Conservation (phyloP, 2,797 vertebrate species). For the Anolis apletophallus region DNA sequence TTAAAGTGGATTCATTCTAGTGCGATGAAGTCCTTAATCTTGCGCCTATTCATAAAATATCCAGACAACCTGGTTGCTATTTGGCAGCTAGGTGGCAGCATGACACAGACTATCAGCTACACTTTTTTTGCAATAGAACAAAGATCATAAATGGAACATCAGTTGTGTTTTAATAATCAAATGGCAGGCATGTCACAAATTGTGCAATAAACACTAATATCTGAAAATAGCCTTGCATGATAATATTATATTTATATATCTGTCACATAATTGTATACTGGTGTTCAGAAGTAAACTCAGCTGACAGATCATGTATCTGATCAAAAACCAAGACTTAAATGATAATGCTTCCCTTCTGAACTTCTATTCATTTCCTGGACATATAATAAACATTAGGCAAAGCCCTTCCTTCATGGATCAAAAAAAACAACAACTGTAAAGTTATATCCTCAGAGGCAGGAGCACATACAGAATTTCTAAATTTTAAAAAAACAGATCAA, state of each 20-base stretch:
- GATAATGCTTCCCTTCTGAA: background rate
- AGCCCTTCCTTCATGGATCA: background rate
- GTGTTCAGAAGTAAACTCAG: background rate
- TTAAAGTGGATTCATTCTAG: too few relatives aligned
- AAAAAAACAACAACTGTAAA: background rate
- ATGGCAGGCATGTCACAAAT: background rate
- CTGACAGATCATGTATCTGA: background rate
- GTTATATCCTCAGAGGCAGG: background rate
- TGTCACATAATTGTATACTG: background rate
- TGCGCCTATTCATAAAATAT: background rate
- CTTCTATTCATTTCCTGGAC: background rate
- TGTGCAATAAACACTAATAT: background rate
- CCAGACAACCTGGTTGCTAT: background rate
- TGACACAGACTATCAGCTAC: background rate
- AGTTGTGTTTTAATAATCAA: background rate
- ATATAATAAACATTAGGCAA: background rate
- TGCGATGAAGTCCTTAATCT: too few relatives aligned
- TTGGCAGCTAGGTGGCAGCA: constrained; percentile 30
- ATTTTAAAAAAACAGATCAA: background rate
- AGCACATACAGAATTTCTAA: background rate
- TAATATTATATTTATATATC: background rate
- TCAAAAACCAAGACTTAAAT: background rate
- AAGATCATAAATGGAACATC: background rate
- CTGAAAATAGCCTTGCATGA: background rate
- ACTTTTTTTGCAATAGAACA: background rate